Evolutionary conservation across 2,888 invertebrate genomes (phyloP).

Genomic region (Heliconius erato): DNA sequence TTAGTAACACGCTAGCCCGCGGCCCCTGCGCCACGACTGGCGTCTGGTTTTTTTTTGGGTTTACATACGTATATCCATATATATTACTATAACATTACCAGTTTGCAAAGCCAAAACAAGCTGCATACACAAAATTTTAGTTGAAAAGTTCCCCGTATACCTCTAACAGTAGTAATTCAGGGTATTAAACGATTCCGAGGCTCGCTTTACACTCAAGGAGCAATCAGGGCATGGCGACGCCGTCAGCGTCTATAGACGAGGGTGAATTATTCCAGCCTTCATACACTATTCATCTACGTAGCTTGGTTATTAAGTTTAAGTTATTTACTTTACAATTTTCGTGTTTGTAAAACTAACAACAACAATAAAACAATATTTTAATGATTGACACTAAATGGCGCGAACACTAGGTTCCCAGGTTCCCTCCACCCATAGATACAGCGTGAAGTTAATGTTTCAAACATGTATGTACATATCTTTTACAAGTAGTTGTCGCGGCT

Average conservation of each 20-base stretch:
- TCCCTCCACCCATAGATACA: too few relatives aligned
- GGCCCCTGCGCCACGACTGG: not conserved
- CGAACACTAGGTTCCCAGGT: too few relatives aligned
- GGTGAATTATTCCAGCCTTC: constrained; percentile 31
- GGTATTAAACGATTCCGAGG: constrained; percentile 20
- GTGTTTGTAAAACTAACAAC: not conserved
- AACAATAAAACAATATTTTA: too few relatives aligned
- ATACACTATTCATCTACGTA: constrained; percentile 20
- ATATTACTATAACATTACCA: too few relatives aligned
- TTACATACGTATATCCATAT: too few relatives aligned
- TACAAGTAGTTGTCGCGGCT: too few relatives aligned
- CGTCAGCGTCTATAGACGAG: constrained; percentile 27
- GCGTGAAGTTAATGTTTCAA: too few relatives aligned
- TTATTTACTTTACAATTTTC: not conserved
- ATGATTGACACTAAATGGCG: too few relatives aligned
- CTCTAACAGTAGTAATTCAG: constrained; percentile 8
- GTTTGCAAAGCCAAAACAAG: not conserved
- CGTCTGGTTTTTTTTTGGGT: not conserved
- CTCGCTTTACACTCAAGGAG: constrained; percentile 26
- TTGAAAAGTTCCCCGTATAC: not conserved
- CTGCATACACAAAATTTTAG: constrained; percentile 16
- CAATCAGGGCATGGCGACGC: constrained; percentile 36
- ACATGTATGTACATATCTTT: too few relatives aligned
- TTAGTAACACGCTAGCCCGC: not conserved
- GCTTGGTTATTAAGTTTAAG: constrained; percentile 21